Evolutionary conservation across 2,888 invertebrate species (phyloP), one percentile per base, ranked within the genome.

Genomic region (Dichetophora obliterata): DNA sequence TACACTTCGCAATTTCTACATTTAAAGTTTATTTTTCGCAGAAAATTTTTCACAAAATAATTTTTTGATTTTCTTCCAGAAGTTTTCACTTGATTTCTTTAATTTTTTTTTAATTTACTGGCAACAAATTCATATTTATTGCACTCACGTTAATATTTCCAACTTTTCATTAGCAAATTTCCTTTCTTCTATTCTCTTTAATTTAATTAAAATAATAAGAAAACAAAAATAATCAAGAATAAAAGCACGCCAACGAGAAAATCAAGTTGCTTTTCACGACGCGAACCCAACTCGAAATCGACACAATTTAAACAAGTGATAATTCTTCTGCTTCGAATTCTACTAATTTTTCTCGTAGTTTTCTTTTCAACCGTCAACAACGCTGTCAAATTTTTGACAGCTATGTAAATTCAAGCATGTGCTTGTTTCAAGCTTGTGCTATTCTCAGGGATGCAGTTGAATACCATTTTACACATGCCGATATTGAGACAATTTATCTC

Each of bases 201-300:
- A 72, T 72, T 72, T 0, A 72, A 61, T 72, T 72, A 72, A 61
- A 61, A 72, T 72, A 54, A 31, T 59, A 43, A 70, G 19, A 70
- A 71, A 43, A 27, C 1, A 63, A 59, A 71, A 74, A 27, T 61
- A 65, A 66, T 65, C 54, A 34, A 27, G 71, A 59, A 61, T 61
- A 22, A 50, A 24, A 74, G 50, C 48, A 19, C 65, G 27, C 52
- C 61, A 63, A 74, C 50, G 5, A 31, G 37, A 74, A 54, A 74
- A 22, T 31, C 66, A 54, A 54, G 43, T 24, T 66, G 37, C 37
- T 74, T 65, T 66, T 63, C 74, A 74, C 65, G 54, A 22, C 34
- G 74, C 65, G 54, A 73, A 50, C 37, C n/a, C 48, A 72, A 72
- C 61, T 59, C 43, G 59, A 72, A 37, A 43, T 43, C 48, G 16